Base-by-base conservation (phyloP, 2,797 vertebrate species). In the Ficedula albicollis region DNA sequence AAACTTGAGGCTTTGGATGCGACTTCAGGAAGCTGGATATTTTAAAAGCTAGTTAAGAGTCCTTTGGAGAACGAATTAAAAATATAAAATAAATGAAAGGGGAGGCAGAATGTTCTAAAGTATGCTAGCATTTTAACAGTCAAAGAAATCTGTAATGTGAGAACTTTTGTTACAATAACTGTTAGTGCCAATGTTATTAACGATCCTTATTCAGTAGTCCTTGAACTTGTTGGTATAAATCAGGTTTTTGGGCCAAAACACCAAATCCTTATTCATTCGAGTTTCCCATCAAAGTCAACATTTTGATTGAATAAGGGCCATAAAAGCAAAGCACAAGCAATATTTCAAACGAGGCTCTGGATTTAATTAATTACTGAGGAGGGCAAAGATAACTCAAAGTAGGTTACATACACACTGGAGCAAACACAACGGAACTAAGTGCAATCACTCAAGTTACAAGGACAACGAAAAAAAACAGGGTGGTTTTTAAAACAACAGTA, bases 311-410 rank as follows among this genome's bases (percentile, higher is more conserved):
- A 23, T 21, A 76, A 84, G 21, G 60, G 39, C 18, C 0, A 3
- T 58, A 73, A 73, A 78, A 86, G n/a, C 23, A 11, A 89, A 63
- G 59, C 38, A 75, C 32, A 15, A 39, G 44, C 29, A 91, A 4
- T 79, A 84, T 67, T 88, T 90, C 72, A 93, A 87, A 73, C 1
- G 4, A 88, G 55, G 20, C 27, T 88, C 75, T 75, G n/a, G 54
- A 43, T 1, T 84, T 60, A 75, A 77, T 88, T 87, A 92, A 84
- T 87, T 90, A 94, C 64, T 14, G 23, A 88, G 23, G 38, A 82
- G 46, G 73, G 34, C 70, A 95, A 93, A 79, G 84, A 90, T 84
- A 88, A 94, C 82, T 89, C 56, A 73, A 95, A 95, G 82, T 80
- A 81, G 76, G 80, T 91, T 94, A 84, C 63, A 11, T 23, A 78